A percentile compares a stretch with the other conserved stretches of the same genome.
phyloP scores from a whole-genome alignment of 2,888 invertebrate species.

The Brenthis hecate region DNA sequence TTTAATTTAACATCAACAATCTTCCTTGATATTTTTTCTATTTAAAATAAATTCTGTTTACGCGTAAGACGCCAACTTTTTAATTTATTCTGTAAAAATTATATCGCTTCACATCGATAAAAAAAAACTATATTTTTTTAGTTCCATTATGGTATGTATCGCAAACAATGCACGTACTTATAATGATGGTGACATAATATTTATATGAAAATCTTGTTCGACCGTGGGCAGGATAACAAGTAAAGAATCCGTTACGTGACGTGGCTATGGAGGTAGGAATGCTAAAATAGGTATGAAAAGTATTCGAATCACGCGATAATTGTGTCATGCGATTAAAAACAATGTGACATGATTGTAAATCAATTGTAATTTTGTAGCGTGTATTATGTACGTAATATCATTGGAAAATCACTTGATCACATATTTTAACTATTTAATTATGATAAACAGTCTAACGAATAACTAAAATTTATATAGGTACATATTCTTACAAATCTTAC shows the following conservation, averaged over 20 bases:
- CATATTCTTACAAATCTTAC: no score
- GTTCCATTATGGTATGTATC: background rate
- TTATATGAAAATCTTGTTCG: background rate
- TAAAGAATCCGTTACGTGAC: slow-evolving; percentile 28
- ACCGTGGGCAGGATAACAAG: slow-evolving; percentile 25
- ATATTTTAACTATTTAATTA: no score
- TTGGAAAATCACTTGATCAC: background rate
- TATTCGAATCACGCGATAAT: slow-evolving; percentile 22
- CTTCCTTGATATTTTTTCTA: no score
- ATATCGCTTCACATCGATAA: background rate
- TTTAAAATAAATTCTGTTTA: no score
- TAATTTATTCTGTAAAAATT: no score
- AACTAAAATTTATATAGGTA: no score
- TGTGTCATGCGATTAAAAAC: slow-evolving; percentile 21
- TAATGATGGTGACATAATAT: slow-evolving; percentile 1
- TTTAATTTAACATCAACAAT: no score
- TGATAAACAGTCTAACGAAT: no score
- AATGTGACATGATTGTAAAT: slow-evolving; percentile 7
- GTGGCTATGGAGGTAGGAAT: slow-evolving; percentile 16
- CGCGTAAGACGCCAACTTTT: no score
- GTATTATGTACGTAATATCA: background rate
- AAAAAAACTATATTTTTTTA: background rate
- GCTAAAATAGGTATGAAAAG: slow-evolving; percentile 17
- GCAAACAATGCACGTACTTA: background rate
- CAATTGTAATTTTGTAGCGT: background rate